These are phyloP conservation scores for Anolis apletophallus DNA, from an alignment of 2,797 vertebrate species.

Conservation along the genomic window DNA sequence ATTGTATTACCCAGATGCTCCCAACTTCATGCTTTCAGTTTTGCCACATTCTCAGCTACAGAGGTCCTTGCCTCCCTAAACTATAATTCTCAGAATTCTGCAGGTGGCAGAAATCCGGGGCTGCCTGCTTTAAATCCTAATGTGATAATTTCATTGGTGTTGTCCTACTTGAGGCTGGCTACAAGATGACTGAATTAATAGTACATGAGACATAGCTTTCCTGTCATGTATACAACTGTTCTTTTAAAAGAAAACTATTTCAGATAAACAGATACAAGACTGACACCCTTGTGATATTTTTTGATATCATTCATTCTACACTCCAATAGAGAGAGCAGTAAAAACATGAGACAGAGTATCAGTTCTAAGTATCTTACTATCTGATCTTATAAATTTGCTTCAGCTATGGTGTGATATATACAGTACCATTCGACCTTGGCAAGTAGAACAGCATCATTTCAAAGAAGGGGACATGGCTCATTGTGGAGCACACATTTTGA, in stretches of 20 bases:
- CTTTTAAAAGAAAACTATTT: slow-evolving; percentile 21
- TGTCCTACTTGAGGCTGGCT: slow-evolving; percentile 2
- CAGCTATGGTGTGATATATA: neutral
- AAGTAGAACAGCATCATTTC: neutral
- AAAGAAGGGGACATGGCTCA: neutral
- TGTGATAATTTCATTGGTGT: neutral
- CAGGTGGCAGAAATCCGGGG: too few species aligned
- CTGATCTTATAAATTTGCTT: slow-evolving; percentile 14
- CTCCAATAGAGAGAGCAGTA: neutral
- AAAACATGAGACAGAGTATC: slow-evolving; percentile 17
- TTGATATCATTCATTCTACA: neutral
- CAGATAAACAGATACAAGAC: slow-evolving; percentile 12
- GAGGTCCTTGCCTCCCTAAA: too few species aligned
- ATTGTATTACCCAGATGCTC: neutral
- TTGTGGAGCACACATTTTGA: neutral
- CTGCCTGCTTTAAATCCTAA: too few species aligned
- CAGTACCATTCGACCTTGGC: neutral
- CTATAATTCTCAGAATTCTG: too few species aligned
- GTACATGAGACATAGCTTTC: slow-evolving; percentile 6
- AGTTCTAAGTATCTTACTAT: neutral
- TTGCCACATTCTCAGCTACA: neutral
- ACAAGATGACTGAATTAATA: slow-evolving; percentile 18
- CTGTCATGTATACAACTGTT: slow-evolving; percentile 16
- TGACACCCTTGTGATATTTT: slow-evolving; percentile 19
- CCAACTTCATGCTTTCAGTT: neutral